Conservation (phyloP, 2,797 vertebrate species). For the Pangasius krempfi region DNA sequence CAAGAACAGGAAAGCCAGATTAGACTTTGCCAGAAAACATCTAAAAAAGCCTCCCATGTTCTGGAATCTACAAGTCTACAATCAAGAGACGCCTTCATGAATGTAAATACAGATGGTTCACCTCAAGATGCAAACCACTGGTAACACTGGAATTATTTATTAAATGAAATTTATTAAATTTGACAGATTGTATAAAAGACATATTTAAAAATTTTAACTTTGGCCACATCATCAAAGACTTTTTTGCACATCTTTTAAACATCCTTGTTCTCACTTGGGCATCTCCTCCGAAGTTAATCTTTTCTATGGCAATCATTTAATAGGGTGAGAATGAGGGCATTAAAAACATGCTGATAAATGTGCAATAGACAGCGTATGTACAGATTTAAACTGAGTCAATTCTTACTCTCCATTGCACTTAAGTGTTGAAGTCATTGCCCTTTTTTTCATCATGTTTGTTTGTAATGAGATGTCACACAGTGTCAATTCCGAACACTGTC, state of each 20-base stretch:
- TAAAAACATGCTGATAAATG: neutral
- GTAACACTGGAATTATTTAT: too few relatives aligned
- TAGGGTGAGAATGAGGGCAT: neutral
- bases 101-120: too few relatives aligned
- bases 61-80: too few relatives aligned
- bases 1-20: too few relatives aligned
- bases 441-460: neutral
- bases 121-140: too few relatives aligned
- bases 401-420: neutral
- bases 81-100: too few relatives aligned
- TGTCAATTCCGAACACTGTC: slow-evolving; percentile 10
- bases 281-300: too few relatives aligned
- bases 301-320: neutral
- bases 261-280: neutral
- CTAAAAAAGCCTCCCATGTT: too few relatives aligned
- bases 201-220: neutral
- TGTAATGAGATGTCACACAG: neutral
- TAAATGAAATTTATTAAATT: too few relatives aligned
- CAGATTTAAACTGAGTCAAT: neutral
- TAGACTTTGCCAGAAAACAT: too few relatives aligned
- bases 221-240: neutral
- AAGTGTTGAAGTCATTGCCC: neutral
- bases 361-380: too few relatives aligned
- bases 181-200: neutral
- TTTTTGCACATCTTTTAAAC: neutral